phyloP scores from a whole-genome alignment of 1,140 invertebrate species.

The Uloborus diversus region DNA sequence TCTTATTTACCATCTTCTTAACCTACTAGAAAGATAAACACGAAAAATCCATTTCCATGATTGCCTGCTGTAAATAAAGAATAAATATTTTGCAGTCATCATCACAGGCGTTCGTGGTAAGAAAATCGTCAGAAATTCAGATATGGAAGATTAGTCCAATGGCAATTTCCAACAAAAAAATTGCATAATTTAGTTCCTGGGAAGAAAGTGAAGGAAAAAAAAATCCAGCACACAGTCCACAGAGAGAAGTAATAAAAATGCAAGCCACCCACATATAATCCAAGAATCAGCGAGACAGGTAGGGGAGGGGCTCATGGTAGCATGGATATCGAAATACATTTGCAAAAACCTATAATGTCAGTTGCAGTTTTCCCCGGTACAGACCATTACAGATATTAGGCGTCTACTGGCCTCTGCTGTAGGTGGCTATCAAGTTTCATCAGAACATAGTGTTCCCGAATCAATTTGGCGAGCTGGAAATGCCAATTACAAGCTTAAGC shows the following conservation, averaged over 20 bases:
- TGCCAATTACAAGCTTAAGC: constrained; percentile 36
- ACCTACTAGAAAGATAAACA: too few species aligned
- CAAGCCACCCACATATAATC: constrained; percentile 26
- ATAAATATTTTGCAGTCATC: too few species aligned
- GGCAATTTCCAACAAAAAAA: too few species aligned
- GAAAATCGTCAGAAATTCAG: too few species aligned
- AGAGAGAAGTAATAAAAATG: too few species aligned
- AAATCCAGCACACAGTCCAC: too few species aligned
- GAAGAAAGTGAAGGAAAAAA: too few species aligned
- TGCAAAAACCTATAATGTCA: constrained; percentile 48
- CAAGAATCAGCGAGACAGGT: neutral
- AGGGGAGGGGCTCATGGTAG: neutral
- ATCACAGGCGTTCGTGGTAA: too few species aligned
- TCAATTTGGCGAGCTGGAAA: constrained; percentile 51
- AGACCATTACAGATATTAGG: constrained; percentile 52
- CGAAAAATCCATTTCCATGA: too few species aligned
- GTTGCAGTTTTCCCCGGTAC: constrained; percentile 14
- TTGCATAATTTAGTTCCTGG: constrained; percentile 6
- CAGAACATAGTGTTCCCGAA: constrained; percentile 52
- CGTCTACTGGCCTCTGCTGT: constrained; percentile 39
- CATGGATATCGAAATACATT: constrained; percentile 44
- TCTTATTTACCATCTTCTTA: too few species aligned
- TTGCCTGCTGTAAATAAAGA: too few species aligned
- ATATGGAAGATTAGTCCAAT: too few species aligned
- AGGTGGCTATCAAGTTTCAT: constrained; percentile 52